Percentiles rank a stretch among this genome's conserved stretches.
Conservation (phyloP, 2,113 vertebrate species). For the Accipiter virgatus region DNA sequence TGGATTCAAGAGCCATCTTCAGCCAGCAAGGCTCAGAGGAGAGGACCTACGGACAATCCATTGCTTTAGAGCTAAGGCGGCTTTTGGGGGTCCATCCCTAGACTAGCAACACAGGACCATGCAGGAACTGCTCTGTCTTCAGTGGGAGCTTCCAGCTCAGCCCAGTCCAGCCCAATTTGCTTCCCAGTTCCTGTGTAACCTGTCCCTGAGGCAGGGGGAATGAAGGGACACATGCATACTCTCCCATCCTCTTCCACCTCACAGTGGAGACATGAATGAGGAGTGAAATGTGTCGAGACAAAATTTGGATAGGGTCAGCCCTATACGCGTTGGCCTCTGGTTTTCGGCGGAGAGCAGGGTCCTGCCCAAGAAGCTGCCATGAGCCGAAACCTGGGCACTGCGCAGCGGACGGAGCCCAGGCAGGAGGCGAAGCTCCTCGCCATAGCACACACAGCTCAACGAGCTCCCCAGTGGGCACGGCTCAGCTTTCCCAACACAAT, state of each 20-base stretch:
- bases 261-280: neutral
- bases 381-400: rapidly evolving
- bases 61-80: neutral
- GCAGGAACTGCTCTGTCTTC: neutral
- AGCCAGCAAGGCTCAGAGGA: neutral
- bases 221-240: rapidly evolving
- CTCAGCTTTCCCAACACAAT: neutral
- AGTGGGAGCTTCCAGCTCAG: neutral
- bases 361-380: neutral
- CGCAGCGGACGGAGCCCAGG: rapidly evolving
- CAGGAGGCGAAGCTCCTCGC: neutral
- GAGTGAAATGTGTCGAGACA: neutral
- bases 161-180: neutral
- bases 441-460: rapidly evolving
- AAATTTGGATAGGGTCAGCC: neutral
- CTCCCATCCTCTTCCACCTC: neutral
- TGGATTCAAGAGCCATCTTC: neutral
- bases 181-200: neutral
- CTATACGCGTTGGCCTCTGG: rapidly evolving
- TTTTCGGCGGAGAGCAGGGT: neutral
- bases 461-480: rapidly evolving
- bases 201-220: neutral
- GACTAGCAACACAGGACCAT: rapidly evolving
- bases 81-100: neutral
- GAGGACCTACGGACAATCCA: neutral